Conservation (phyloP, 1,140 invertebrate species). For the Trissolcus basalis region DNA sequence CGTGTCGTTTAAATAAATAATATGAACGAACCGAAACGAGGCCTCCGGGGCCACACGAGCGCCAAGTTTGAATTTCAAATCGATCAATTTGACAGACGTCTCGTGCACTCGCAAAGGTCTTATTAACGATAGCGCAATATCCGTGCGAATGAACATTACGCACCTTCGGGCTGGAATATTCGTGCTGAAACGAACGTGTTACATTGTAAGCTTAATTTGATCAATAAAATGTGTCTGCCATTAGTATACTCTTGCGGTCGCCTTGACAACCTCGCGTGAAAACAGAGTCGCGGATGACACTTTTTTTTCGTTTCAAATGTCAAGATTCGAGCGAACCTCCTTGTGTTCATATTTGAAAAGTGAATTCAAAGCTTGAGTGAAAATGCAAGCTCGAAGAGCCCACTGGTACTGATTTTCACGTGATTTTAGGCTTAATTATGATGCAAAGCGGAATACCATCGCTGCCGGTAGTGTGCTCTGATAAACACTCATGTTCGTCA, state of each 20-base stretch:
- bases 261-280: constrained; percentile 42
- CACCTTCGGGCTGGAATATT: too few relatives aligned
- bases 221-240: constrained; percentile 54
- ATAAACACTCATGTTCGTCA: constrained; percentile 61
- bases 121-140: neutral
- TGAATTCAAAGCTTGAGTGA: neutral
- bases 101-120: too few relatives aligned
- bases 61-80: too few relatives aligned
- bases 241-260: constrained; percentile 38
- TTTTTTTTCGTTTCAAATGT: constrained; percentile 39
- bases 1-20: too few relatives aligned
- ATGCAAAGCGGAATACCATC: constrained; percentile 73
- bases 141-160: neutral
- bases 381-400: too few relatives aligned
- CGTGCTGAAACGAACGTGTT: constrained; percentile 1
- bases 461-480: constrained; percentile 69
- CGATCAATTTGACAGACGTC: too few relatives aligned
- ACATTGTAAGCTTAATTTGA: constrained; percentile 42
- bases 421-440: constrained; percentile 56
- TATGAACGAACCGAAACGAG: too few relatives aligned
- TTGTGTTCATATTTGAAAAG: constrained; percentile 15
- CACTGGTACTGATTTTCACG: constrained; percentile 30
- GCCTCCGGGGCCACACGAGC: too few relatives aligned
- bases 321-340: constrained; percentile 24
- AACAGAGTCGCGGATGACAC: constrained; percentile 39